Conservation (phyloP, 2,797 vertebrate genomes). For the Oryzias sinensis region DNA sequence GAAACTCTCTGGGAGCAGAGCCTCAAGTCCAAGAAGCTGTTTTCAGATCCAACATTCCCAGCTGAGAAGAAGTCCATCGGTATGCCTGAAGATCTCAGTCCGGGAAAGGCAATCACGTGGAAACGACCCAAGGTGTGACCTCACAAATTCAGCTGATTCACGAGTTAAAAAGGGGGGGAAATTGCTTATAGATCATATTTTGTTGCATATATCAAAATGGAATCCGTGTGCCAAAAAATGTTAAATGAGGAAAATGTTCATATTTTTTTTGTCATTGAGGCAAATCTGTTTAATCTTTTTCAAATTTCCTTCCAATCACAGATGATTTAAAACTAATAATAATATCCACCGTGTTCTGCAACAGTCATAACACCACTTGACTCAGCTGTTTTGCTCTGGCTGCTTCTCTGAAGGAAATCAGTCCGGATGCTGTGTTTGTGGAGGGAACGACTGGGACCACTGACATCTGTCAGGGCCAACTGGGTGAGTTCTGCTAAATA, state of each 20-base stretch:
- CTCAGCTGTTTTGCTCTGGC: neutral
- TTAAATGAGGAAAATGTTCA: no score
- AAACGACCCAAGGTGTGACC: conserved; percentile 68
- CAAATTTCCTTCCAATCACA: no score
- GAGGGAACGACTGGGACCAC: conserved; percentile 78
- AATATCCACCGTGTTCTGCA: neutral
- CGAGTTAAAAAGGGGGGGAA: no score
- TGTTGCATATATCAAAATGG: no score
- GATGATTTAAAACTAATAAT: no score
- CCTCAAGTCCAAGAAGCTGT: conserved; percentile 60
- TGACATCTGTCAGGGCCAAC: conserved; percentile 83
- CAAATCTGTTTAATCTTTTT: no score
- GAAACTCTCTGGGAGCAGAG: conserved; percentile 54
- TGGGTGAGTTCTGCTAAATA: conserved; percentile 71
- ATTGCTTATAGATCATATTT: no score
- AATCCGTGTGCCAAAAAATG: no score
- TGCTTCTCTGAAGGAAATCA: conserved; percentile 71
- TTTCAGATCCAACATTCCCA: conserved; percentile 71
- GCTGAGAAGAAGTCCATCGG: conserved; percentile 74
- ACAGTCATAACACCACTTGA: neutral
- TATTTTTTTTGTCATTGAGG: no score
- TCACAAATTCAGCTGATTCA: neutral
- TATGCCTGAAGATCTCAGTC: conserved; percentile 69
- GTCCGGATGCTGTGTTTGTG: conserved; percentile 75
- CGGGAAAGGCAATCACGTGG: conserved; percentile 73